Base-by-base conservation (phyloP, 2,888 invertebrate genomes). In the Alsophila aescularia region DNA sequence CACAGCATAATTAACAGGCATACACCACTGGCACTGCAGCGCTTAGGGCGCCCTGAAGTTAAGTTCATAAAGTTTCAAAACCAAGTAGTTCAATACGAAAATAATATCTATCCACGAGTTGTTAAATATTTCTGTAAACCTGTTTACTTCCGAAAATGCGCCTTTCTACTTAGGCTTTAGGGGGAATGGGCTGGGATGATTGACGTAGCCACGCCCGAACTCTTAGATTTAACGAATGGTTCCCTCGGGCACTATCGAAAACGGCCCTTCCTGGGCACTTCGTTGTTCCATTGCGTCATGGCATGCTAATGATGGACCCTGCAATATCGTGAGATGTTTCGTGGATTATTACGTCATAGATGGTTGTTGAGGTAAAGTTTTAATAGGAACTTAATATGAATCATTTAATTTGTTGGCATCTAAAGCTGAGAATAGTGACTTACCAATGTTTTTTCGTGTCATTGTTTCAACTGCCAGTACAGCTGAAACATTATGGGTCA, bases 131-230 rank as follows among this genome's bases (percentile, higher is more conserved):
- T 27, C 8, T n/a, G 29, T 8, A 10, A 29, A 29, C 29, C 29
- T 29, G 29, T 29, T 29, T 44, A 44, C 41, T 31, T 52, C 45
- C 37, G 51, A 18, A 45, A 37, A 41, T 42, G 15, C 39, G 18
- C 37, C 29, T 53, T 44, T 31, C 12, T 16, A 39, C 47, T 47
- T 40, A 39, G 41, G 43, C 7, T 24, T 7, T 24, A 6, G 5
- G 24, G 5, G 29, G 44, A 52, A 58, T 16, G 21, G 10, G 8
- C 41, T 24, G 32, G 6, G 21, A 41, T 60, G 64, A 60, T 58
- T 60, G 62, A 60, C 62, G 44, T 12, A 32, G 18, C 29, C 36
- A 55, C 64, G 64, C 64, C 64, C 59, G 29, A 43, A 56, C 52
- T 42, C 57, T 54, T 44, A 54, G 31, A 14, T 53, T 52, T 24